Base-by-base conservation (phyloP, 2,888 invertebrate genomes). In the Teleogryllus oceanicus region DNA sequence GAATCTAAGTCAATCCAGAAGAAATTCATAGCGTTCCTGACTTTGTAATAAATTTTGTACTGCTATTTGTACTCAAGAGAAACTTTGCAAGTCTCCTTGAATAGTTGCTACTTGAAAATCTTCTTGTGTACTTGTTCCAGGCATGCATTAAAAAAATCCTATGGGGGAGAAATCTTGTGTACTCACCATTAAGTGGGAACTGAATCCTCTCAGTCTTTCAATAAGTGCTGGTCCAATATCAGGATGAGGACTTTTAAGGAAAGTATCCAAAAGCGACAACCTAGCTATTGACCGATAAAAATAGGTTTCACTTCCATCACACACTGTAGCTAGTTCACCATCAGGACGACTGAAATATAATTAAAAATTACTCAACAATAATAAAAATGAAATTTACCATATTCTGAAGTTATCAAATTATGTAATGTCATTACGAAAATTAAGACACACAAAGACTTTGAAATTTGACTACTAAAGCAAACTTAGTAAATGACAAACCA, bases 191-290 rank as follows among this genome's bases (percentile, higher is more conserved):
- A 97, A 87, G 84, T 97, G 94, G 21, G 92, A 91, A 0, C 94
- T 90, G 85, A 93, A 96, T 77, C 98, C 98, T 86, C 92, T 92
- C 84, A 96, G 94, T 78, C 96, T 90, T 84, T 97, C 96, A 78
- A 95, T 91, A 84, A 95, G 94, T 78, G 92, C 92, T 1, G 92
- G 88, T 0, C 96, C 95, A 77, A 98, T 87, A 84, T 97, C 97
- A 83, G 92, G 90, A 49, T 93, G 91, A 0, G 94, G 94, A 1
- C 91, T 90, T 75, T 90, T 88, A 11, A 94, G 85, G 0, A 92
- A 90, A 0, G 88, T 86, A 10, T 91, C 88, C 37, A 96, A 50
- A 20, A 91, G 89, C 78, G 93, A 90, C 81, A 92, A 89, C 77
- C 94, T 89, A 20, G 93, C 91, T 51, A 94, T 88, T 79, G 93